Evolutionary conservation across 2,888 invertebrate species (phyloP).

Genomic region (Tyria jacobaeae): DNA sequence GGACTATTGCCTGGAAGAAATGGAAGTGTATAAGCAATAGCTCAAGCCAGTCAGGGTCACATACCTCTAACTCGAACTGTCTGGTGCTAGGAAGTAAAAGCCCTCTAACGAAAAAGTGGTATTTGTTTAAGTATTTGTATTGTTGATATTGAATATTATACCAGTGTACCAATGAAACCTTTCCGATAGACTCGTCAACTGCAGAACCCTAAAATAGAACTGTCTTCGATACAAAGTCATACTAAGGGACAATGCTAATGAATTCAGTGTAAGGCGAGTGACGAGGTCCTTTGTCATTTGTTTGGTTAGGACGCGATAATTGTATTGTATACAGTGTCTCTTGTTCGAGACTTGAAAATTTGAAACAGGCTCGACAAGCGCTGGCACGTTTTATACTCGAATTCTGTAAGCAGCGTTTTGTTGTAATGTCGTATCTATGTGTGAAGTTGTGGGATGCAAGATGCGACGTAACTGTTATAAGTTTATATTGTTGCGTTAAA

Average conservation of each 20-base stretch:
- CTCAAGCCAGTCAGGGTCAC: too few species aligned
- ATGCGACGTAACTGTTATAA: not conserved
- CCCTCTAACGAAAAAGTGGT: too few species aligned
- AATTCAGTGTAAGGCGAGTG: slow-evolving; percentile 6
- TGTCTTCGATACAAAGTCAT: not conserved
- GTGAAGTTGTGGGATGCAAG: not conserved
- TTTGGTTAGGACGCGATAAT: slow-evolving; percentile 35
- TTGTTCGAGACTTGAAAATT: not conserved
- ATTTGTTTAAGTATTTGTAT: too few species aligned
- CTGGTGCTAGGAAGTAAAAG: too few species aligned
- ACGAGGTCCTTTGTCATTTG: slow-evolving; percentile 23
- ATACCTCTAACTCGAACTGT: too few species aligned
- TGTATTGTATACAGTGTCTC: slow-evolving; percentile 5
- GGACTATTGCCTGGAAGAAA: too few species aligned
- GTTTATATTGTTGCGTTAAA: not conserved
- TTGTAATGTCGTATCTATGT: not conserved
- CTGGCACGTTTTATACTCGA: not conserved
- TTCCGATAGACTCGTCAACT: too few species aligned
- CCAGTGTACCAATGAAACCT: too few species aligned
- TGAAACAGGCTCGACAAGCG: slow-evolving; percentile 1
- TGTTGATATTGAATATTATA: not conserved
- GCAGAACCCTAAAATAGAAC: not conserved
- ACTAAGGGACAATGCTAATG: slow-evolving; percentile 11
- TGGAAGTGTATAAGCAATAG: too few species aligned
- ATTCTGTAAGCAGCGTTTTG: not conserved